Evolutionary conservation across 1,140 invertebrate species (phyloP).

Genomic region (Anadara kagoshimensis): DNA sequence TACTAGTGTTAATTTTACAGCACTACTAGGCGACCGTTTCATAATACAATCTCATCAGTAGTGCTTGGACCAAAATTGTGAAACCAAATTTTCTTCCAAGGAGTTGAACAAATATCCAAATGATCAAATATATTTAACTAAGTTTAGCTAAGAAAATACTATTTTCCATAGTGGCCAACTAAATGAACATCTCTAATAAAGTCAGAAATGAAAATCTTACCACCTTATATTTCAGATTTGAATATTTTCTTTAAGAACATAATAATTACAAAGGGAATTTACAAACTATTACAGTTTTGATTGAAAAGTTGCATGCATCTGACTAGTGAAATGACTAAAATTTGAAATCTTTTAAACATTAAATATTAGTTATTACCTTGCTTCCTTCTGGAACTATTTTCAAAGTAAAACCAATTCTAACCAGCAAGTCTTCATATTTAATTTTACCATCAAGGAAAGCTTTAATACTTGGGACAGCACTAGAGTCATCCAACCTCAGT

Average conservation of each 20-base stretch:
- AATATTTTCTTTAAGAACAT: no score
- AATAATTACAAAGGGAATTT: not conserved
- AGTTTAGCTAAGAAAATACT: no score
- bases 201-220: not conserved
- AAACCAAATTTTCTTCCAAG: not conserved
- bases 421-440: conserved; percentile 51
- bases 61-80: not conserved
- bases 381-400: conserved; percentile 44
- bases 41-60: not conserved
- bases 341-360: no score
- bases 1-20: not conserved
- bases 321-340: not conserved
- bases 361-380: no score
- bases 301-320: not conserved
- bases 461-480: conserved; percentile 77
- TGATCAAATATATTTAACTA: no score
- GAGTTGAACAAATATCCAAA: no score
- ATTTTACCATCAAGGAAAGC: conserved; percentile 56
- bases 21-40: not conserved
- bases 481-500: conserved; percentile 80
- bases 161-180: no score
- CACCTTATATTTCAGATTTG: not conserved
- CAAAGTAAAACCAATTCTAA: conserved; percentile 62
- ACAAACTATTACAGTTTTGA: not conserved
- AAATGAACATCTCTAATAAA: no score